Evolutionary conservation across 2,113 vertebrate genomes (phyloP), one percentile per base, ranked within the genome.

Genomic region (Microcebus lehilahytsara): DNA sequence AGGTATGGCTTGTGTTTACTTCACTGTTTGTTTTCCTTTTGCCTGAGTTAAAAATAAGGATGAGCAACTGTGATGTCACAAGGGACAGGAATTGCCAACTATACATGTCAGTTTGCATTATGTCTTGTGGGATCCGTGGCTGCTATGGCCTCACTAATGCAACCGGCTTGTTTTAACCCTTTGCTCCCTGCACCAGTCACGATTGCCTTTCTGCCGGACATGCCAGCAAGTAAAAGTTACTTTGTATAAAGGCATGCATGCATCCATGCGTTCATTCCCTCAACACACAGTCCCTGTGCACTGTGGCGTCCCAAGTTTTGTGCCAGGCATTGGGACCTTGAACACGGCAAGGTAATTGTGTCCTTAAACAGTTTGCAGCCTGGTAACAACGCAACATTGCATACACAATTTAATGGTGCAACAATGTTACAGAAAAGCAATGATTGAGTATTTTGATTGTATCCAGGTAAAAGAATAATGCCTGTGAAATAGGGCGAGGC

Each of bases 221-320:
- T 6, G 25, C 71, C 58, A 19, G 56, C 81, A 16, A 3, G 49
- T 13, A 16, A 13, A 3, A 51, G 53, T 6, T 22, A 1, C 79
- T 62, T 25, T n/a, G 46, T 3, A 0, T 2, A 12, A 25, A 40
- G 79, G n/a, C n/a, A 0, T 4, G n/a, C n/a, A 0, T 6, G 5
- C 12, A 1, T 11, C 0, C 3, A 2, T 4, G 4, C 25, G 0
- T 32, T 6, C 16, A 27, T n/a, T 49, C 20, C 2, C 27, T 23
- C 30, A 0, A 2, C 62, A n/a, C 25, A 1, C 19, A 9, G 71
- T 8, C 56, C 60, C 40, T 0, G 34, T 6, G 46, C 0, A 0
- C 58, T 6, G 0, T 42, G 46, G 8, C 0, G 1, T 23, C 56
- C 60, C 20, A 12, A 3, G 37, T 5, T 23, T 25, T 4, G 9